Conservation (phyloP, 1,140 invertebrate species). For the Microplitis mediator region DNA sequence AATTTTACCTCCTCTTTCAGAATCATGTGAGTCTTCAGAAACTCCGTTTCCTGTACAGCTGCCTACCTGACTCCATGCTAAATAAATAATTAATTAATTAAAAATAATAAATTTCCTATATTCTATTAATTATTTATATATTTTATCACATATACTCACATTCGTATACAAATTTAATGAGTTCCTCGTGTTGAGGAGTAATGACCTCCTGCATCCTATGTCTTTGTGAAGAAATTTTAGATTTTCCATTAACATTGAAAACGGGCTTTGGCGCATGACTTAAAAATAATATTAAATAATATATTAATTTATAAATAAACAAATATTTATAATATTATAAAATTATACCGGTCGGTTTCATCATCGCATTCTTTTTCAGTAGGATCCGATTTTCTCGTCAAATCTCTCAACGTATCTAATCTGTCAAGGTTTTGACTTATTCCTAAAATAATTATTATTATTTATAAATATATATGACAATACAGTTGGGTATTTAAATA, state of each 20-base stretch:
- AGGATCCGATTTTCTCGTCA: slow-evolving; percentile 67
- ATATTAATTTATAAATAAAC: neutral
- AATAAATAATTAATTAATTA: slow-evolving; percentile 10
- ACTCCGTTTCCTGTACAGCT: slow-evolving; percentile 42
- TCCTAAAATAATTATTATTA: slow-evolving; percentile 56
- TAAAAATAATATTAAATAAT: slow-evolving; percentile 24
- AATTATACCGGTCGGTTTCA: slow-evolving; percentile 65
- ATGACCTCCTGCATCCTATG: slow-evolving; percentile 69
- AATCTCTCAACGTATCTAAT: slow-evolving; percentile 70
- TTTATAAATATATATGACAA: neutral
- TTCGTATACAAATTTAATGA: slow-evolving; percentile 76
- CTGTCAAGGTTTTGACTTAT: slow-evolving; percentile 72
- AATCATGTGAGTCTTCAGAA: slow-evolving; percentile 45
- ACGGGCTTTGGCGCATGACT: slow-evolving; percentile 72
- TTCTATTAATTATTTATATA: neutral
- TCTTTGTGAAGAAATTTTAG: slow-evolving; percentile 66
- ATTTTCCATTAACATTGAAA: slow-evolving; percentile 73
- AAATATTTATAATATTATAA: slow-evolving; percentile 1
- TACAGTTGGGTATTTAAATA: slow-evolving; percentile 2
- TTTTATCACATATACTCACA: slow-evolving; percentile 61
- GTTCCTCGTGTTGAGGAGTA: slow-evolving; percentile 74
- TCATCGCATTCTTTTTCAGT: slow-evolving; percentile 62
- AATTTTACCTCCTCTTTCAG: slow-evolving; percentile 34
- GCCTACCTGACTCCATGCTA: slow-evolving; percentile 55
- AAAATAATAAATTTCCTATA: too few species aligned